A percentile compares a stretch with the other conserved stretches of the same genome.
These are phyloP conservation scores for Heliconius hermathena DNA, from an alignment of 1,140 invertebrate species.

Conservation along the genomic window DNA sequence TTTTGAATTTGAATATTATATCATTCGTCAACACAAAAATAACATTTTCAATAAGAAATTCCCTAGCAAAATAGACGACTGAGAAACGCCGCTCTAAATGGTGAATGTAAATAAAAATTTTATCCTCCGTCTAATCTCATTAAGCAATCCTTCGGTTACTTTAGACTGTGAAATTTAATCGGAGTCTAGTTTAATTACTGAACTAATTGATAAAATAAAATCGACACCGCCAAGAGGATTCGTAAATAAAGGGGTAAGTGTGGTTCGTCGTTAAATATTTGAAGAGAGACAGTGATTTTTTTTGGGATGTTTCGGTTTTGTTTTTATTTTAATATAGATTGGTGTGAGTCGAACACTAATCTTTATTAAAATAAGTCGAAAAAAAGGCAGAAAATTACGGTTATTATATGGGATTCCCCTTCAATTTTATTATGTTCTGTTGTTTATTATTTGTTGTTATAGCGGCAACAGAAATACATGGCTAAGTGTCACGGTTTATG, in stretches of 20 bases:
- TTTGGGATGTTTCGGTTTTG: background rate
- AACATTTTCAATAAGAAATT: background rate
- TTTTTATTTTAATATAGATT: background rate
- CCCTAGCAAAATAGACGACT: background rate
- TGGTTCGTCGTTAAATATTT: slow-evolving; percentile 11
- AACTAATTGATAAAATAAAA: slow-evolving; percentile 55
- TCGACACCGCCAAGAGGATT: slow-evolving; percentile 25
- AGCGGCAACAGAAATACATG: too few species aligned
- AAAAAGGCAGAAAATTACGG: too few species aligned
- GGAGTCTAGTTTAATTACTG: slow-evolving; percentile 45
- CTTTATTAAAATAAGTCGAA: too few species aligned
- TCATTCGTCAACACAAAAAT: background rate
- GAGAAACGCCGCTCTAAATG: background rate
- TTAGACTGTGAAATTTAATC: slow-evolving; percentile 30
- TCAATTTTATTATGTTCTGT: too few species aligned
- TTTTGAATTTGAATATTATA: too few species aligned
- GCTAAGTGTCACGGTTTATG: too few species aligned
- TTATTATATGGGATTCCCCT: too few species aligned
- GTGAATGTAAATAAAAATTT: slow-evolving; percentile 14
- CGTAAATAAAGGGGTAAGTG: slow-evolving; percentile 34
- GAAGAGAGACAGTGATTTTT: background rate
- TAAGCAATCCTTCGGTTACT: slow-evolving; percentile 17
- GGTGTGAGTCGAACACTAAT: too few species aligned
- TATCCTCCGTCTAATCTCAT: slow-evolving; percentile 21
- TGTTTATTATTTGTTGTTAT: too few species aligned